Evolutionary conservation across 2,888 invertebrate species (phyloP), one percentile per base, ranked within the genome.

Genomic region (Vesta saturnalis): DNA sequence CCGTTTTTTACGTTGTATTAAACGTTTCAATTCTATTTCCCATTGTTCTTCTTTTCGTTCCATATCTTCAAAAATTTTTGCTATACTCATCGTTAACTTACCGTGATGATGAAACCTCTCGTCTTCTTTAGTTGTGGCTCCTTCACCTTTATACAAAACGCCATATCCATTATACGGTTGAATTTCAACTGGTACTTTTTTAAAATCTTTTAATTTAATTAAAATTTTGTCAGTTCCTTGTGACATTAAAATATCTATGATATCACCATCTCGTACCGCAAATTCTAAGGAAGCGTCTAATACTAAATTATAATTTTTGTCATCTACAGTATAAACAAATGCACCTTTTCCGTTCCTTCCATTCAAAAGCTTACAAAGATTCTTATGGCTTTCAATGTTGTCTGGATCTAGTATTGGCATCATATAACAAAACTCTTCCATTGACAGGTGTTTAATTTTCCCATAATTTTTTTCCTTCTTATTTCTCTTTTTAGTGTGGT

Each of bases 31-130:
- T 67, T 82, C 83, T 66, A 85, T 76, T 82, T 88, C 84, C 88
- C 88, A 84, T 79, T 91, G 89, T 77, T 92, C 92, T 1, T 90
- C 92, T 39, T 89, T 85, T 73, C 86, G 88, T 80, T 92, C 92
- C 81, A 92, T 93, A 60, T 90, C 92, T 83, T 93, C 93, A 81
- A 93, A 93, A 76, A 93, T 90, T 84, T 90, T 90, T 57, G 88
- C 90, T 18, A 92, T 79, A 56, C 90, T 88, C 74, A 89, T 88
- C n/a, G 89, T 87, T 63, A 89, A 85, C 79, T 90, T 90, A 56
- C 89, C 84, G 70, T 84, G 83, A 65, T 84, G 84, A 66, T 84
- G 84, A 58, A 79, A 79, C 64, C 82, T 79, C 78, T 83, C 83
- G 67, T 83, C 89, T 47, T 90, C 87, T 69, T 88, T 88, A 73